Evolutionary conservation across 2,888 invertebrate genomes (phyloP).

Genomic region (Micoletzkya japonica): DNA sequence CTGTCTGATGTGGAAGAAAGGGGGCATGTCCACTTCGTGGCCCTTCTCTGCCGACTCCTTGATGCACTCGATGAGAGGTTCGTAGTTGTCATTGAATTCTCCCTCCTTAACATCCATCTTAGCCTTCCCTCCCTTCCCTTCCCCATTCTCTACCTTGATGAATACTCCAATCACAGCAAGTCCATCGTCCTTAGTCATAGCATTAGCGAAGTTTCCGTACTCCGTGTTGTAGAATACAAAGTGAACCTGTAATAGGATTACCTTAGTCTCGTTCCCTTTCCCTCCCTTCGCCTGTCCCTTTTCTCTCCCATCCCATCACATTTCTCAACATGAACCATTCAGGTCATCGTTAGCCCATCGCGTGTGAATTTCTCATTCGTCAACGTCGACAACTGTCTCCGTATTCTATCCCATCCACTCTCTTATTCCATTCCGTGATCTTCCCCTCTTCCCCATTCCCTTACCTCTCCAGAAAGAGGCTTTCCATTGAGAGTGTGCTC

Average conservation of each 20-base stretch:
- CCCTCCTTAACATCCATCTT: slow-evolving; percentile 38
- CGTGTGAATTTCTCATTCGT: too few relatives aligned
- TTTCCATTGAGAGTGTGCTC: slow-evolving; percentile 57
- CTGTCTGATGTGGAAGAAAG: slow-evolving; percentile 36
- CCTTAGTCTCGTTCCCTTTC: too few relatives aligned
- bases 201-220: slow-evolving; percentile 51
- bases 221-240: slow-evolving; percentile 59
- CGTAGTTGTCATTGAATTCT: slow-evolving; percentile 40
- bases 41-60: slow-evolving; percentile 35
- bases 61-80: slow-evolving; percentile 45
- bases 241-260: slow-evolving; percentile 52
- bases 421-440: too few relatives aligned
- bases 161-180: slow-evolving; percentile 58
- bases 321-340: background rate
- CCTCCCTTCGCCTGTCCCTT: too few relatives aligned
- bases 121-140: background rate
- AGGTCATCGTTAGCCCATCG: too few relatives aligned
- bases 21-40: slow-evolving; percentile 34
- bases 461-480: slow-evolving; percentile 46
- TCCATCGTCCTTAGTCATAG: slow-evolving; percentile 52
- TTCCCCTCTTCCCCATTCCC: too few relatives aligned
- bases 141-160: slow-evolving; percentile 42
- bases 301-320: too few relatives aligned
- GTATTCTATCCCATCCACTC: too few relatives aligned
- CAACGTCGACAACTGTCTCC: too few relatives aligned